Conservation (phyloP, 2,888 invertebrate species). For the Epinotia ramella region DNA sequence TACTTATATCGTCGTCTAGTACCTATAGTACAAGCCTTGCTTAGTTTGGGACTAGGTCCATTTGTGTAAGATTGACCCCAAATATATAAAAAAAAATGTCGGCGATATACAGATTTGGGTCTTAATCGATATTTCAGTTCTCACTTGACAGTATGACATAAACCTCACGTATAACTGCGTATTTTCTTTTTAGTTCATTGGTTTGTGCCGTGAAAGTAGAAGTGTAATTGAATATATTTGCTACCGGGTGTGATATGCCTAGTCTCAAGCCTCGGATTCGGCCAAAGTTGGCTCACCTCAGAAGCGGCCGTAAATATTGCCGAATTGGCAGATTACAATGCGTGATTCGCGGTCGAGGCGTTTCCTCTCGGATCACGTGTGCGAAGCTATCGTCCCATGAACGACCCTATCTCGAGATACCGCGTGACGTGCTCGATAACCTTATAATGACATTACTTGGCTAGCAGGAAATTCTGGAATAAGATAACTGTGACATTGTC, state of each 20-base stretch:
- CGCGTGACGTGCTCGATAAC: conserved; percentile 26
- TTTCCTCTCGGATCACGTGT: neutral
- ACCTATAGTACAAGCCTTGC: too few relatives aligned
- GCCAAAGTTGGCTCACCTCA: neutral
- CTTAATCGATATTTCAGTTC: neutral
- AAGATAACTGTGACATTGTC: conserved; percentile 11
- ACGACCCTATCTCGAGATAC: conserved; percentile 8
- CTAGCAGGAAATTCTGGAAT: conserved; percentile 25
- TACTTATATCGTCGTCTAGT: too few relatives aligned
- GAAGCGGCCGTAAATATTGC: neutral
- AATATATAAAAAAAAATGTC: too few relatives aligned
- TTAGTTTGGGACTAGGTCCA: too few relatives aligned
- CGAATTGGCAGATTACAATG: neutral
- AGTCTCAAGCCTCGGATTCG: neutral
- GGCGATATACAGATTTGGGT: neutral
- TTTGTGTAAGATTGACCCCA: too few relatives aligned
- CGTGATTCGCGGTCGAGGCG: neutral
- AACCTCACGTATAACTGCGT: too few relatives aligned
- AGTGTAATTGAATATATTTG: neutral
- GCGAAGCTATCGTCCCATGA: conserved; percentile 8
- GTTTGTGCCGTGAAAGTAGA: neutral
- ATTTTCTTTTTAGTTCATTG: neutral
- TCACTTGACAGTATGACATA: too few relatives aligned
- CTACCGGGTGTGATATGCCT: neutral
- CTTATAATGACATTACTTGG: conserved; percentile 25